Conservation (phyloP, 1,140 invertebrate genomes). For the Drosophila persimilis region DNA sequence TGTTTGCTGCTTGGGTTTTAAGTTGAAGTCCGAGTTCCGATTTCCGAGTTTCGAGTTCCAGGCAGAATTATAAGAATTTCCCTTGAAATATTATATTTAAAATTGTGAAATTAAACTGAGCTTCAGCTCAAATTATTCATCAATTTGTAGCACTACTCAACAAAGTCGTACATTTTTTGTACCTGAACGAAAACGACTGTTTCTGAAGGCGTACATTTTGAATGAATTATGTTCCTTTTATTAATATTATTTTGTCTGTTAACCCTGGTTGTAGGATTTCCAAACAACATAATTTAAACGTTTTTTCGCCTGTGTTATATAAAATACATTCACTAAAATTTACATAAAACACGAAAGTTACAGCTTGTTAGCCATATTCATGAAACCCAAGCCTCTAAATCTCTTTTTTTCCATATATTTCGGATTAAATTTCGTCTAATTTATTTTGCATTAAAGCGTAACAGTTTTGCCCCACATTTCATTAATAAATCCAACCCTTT, state of each 20-base stretch:
- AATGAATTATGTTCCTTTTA: no score
- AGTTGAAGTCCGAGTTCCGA: background rate
- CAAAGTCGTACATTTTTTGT: no score
- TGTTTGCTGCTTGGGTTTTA: constrained; percentile 18
- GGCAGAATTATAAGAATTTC: background rate
- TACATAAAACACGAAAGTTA: constrained; percentile 9
- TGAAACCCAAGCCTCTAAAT: background rate
- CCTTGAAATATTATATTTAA: no score
- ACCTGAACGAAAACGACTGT: no score
- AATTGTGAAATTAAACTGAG: no score
- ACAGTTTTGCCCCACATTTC: constrained; percentile 29
- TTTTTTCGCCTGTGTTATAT: no score
- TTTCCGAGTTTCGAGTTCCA: background rate
- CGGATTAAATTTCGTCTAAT: constrained; percentile 22
- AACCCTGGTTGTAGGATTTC: no score
- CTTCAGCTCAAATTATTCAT: no score
- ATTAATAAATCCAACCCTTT: constrained; percentile 1
- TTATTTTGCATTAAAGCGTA: constrained; percentile 38
- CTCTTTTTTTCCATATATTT: constrained; percentile 12
- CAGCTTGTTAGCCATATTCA: background rate
- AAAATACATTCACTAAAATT: constrained; percentile 22
- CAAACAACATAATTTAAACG: no score
- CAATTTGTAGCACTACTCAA: no score
- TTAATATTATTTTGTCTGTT: no score
- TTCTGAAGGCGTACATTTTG: no score